Evolutionary conservation across 2,797 vertebrate species (phyloP).

Genomic region (Poecilia wingei): DNA sequence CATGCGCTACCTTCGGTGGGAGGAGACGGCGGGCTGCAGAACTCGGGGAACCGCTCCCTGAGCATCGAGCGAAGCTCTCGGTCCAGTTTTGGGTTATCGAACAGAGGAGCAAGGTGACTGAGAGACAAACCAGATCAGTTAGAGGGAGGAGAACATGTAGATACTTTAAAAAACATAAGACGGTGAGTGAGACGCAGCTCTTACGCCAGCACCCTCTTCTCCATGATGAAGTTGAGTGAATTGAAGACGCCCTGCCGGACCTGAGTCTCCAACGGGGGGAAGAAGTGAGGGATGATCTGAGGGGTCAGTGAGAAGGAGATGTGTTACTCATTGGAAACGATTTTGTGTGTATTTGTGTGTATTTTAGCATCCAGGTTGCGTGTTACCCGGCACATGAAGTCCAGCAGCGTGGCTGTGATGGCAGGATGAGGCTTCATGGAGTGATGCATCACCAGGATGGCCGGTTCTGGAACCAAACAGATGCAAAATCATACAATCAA

Average conservation of each 20-base stretch:
- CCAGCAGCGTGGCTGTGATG: conserved; percentile 95
- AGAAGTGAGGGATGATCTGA: conserved; percentile 97
- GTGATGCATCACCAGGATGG: conserved; percentile 98
- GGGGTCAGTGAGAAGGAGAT: not conserved
- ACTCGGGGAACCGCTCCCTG: conserved; percentile 95
- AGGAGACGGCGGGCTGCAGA: conserved; percentile 93
- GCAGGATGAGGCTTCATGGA: conserved; percentile 99
- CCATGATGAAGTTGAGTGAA: conserved; percentile 97
- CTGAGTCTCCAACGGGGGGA: conserved; percentile 89
- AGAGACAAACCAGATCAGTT: conserved; percentile 2
- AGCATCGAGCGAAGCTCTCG: conserved; percentile 95
- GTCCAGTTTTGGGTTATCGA: conserved; percentile 97
- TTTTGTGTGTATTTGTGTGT: not conserved
- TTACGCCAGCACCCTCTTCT: conserved; percentile 97
- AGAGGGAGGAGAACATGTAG: not conserved
- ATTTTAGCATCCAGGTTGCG: conserved; percentile 2
- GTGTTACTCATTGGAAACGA: not conserved
- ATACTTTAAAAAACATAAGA: not conserved
- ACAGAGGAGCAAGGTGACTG: conserved; percentile 94
- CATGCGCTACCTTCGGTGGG: conserved; percentile 87
- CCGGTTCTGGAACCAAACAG: conserved; percentile 83
- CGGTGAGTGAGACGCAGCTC: conserved; percentile 41
- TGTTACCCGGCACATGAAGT: conserved; percentile 97
- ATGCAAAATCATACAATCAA: too few relatives aligned
- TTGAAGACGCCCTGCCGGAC: conserved; percentile 95